phyloP scores from a whole-genome alignment of 2,888 invertebrate species.

The Hyles lineata region DNA sequence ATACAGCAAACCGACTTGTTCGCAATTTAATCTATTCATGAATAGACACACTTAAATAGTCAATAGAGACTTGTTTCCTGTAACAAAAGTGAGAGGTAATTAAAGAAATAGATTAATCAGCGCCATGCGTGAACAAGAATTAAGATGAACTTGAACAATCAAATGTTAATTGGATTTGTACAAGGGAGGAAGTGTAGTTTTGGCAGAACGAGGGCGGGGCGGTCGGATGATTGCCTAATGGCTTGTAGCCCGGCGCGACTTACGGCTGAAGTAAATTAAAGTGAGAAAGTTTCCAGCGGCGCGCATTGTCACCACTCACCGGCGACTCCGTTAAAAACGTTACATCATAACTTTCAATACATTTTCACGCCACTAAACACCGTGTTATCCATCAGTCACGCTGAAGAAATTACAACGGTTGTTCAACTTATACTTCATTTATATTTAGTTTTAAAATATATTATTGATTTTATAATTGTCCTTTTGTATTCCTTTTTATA shows the following conservation, averaged over 20 bases:
- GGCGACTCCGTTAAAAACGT: background rate
- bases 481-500: no score
- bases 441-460: background rate
- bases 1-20: no score
- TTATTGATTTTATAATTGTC: background rate
- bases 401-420: background rate
- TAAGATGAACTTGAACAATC: background rate
- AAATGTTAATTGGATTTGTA: background rate
- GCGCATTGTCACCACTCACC: background rate
- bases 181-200: background rate
- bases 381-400: background rate
- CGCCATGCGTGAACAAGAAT: background rate
- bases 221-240: background rate
- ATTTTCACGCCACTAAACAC: conserved; percentile 7
- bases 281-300: background rate
- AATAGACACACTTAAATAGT: no score
- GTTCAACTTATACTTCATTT: no score
- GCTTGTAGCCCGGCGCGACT: background rate
- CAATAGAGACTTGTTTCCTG: no score
- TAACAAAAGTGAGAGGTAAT: background rate
- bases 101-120: background rate
- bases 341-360: conserved; percentile 20
- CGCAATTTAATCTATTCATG: no score
- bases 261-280: conserved; percentile 7
- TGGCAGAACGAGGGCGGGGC: background rate